phyloP scores from a whole-genome alignment of 2,113 vertebrate species.

The Papio anubis region DNA sequence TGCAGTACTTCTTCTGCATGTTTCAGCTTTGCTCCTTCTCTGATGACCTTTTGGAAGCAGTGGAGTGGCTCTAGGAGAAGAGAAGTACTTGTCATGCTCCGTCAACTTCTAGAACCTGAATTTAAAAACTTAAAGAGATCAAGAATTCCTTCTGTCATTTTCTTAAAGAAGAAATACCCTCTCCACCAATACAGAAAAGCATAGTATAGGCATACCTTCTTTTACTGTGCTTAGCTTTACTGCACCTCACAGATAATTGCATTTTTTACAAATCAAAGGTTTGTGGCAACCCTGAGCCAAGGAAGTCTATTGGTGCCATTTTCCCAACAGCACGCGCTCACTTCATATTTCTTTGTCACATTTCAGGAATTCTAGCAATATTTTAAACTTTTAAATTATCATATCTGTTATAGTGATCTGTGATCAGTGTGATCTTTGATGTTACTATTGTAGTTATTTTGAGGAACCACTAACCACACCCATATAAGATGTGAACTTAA shows the following conservation, averaged over 20 bases:
- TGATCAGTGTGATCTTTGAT: neutral
- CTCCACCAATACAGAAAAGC: neutral
- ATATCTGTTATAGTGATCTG: neutral
- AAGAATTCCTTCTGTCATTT: neutral
- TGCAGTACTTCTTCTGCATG: neutral
- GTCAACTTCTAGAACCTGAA: constrained; percentile 16
- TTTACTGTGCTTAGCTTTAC: neutral
- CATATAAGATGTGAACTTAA: neutral
- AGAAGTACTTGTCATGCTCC: neutral
- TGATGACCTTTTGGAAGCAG: constrained; percentile 20
- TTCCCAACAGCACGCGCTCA: neutral
- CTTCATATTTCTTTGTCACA: neutral
- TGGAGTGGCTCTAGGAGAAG: neutral
- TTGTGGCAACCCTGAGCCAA: neutral
- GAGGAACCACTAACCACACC: neutral
- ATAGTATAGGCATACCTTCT: neutral
- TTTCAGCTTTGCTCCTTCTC: neutral
- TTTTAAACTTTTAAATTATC: neutral
- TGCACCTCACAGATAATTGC: neutral
- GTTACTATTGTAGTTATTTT: neutral
- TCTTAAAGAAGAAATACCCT: neutral
- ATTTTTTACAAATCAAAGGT: neutral
- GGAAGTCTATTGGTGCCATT: neutral
- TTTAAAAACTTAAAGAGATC: neutral
- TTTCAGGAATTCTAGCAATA: neutral